Percentiles rank a stretch among this genome's conserved stretches.
Evolutionary conservation across 2,888 invertebrate species (phyloP).

Genomic region (Marronus borbonicus): DNA sequence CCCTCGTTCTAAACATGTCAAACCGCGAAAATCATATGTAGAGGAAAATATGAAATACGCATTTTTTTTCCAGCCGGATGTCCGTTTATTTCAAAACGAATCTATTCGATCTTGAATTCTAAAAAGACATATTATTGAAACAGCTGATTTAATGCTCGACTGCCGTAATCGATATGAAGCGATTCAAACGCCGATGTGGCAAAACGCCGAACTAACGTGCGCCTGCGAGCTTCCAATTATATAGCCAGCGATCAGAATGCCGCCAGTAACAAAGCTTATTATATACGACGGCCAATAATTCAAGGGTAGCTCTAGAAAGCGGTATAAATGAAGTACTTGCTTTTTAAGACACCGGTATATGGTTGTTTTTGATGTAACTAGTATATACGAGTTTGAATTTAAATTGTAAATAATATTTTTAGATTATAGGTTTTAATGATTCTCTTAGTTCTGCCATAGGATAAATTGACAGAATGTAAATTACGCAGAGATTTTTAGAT

Average conservation of each 20-base stretch:
- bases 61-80: constrained; percentile 12
- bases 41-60: background rate
- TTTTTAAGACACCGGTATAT: too few species aligned
- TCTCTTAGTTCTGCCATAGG: too few species aligned
- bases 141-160: constrained; percentile 30
- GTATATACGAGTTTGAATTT: too few species aligned
- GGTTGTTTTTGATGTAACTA: too few species aligned
- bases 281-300: too few species aligned
- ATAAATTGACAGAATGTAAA: too few species aligned
- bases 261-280: too few species aligned
- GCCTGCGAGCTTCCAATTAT: constrained; percentile 5
- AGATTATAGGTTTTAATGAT: too few species aligned
- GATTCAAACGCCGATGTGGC: constrained; percentile 8
- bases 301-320: too few species aligned
- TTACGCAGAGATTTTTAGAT: too few species aligned
- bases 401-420: too few species aligned
- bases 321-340: too few species aligned
- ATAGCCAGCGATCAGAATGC: background rate
- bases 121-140: constrained; percentile 1
- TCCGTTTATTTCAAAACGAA: background rate
- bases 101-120: constrained; percentile 14
- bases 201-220: constrained; percentile 18
- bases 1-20: constrained; percentile 4
- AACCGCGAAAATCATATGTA: background rate
- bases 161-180: constrained; percentile 19